Base-by-base conservation (phyloP, 2,797 vertebrate species). In the Hoplostethus atlanticus region DNA sequence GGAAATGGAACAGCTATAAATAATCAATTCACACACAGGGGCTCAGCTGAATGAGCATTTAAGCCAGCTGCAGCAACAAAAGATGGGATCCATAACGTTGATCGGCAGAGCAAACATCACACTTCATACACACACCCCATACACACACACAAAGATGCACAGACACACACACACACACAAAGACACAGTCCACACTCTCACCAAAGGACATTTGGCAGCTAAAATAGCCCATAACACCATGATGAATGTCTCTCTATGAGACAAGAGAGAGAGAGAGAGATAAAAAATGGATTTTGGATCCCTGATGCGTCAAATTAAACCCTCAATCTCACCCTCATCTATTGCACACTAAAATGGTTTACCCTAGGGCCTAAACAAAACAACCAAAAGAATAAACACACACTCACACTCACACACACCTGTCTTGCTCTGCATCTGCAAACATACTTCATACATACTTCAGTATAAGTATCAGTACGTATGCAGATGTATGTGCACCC, bases 21-120 rank as follows among this genome's bases (percentile, higher is more conserved):
- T 88, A 79, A 89, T 79, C 76, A 80, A 78, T 77, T 51, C 21
- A 13, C 68, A 57, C 61, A 77, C 16, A 80, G 64, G 2, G 42
- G 68, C 73, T 88, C 80, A 79, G 84, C 75, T 85, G 81, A 73
- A 76, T 54, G 64, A 78, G 76, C 31, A 58, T 79, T 77, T 66
- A 76, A 85, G 71, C 58, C 79, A 86, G 88, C 85, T 86, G 82
- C 48, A 10, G 65, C 64, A 73, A 87, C 84, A 85, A 86, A 87
- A 71, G 82, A 72, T 46, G 34, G 46, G 77, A 91, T 91, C 89
- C 68, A 89, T 91, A 85, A 73, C 64, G 91, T 88, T 86, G 88
- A 93, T 88, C 44, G 3, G 44, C 64, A 73, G 48, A 76, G 66
- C 65, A 73, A 81, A 68, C 70, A 60, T 64, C 25, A 40, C 54